Conservation (phyloP, 2,113 vertebrate genomes). For the Silurus meridionalis region DNA sequence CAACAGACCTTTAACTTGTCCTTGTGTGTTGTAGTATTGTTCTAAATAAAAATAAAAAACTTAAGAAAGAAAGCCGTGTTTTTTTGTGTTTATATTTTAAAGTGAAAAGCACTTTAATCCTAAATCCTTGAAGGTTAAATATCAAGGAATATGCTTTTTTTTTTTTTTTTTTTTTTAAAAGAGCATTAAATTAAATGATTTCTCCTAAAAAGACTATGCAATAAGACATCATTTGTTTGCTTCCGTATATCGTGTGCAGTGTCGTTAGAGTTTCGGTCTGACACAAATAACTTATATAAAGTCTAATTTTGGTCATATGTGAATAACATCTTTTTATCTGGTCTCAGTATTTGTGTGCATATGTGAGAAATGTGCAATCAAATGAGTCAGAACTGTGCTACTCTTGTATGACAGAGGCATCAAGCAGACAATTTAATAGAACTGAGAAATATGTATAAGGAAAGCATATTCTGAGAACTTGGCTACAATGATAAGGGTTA, state of each 20-base stretch:
- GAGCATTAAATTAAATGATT: neutral
- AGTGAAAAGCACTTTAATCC: neutral
- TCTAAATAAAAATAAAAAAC: slow-evolving; percentile 62
- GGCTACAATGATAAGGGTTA: neutral
- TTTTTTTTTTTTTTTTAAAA: neutral
- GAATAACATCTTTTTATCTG: neutral
- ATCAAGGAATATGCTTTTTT: too few species aligned
- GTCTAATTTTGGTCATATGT: neutral
- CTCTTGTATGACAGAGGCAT: neutral
- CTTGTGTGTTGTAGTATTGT: slow-evolving; percentile 70
- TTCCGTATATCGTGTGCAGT: neutral
- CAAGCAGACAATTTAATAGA: neutral
- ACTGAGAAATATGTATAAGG: neutral
- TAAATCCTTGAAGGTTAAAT: too few species aligned
- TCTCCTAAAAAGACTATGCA: neutral
- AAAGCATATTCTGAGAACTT: neutral
- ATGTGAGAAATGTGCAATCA: neutral
- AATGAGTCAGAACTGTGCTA: neutral
- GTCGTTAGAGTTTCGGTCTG: neutral
- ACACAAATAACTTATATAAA: neutral
- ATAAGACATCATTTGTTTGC: neutral
- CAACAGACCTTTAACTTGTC: slow-evolving; percentile 63
- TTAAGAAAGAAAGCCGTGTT: neutral
- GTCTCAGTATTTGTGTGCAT: neutral
- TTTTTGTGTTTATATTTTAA: neutral